phyloP scores from a whole-genome alignment of 2,113 vertebrate species.

The Melanostigma gelatinosum region DNA sequence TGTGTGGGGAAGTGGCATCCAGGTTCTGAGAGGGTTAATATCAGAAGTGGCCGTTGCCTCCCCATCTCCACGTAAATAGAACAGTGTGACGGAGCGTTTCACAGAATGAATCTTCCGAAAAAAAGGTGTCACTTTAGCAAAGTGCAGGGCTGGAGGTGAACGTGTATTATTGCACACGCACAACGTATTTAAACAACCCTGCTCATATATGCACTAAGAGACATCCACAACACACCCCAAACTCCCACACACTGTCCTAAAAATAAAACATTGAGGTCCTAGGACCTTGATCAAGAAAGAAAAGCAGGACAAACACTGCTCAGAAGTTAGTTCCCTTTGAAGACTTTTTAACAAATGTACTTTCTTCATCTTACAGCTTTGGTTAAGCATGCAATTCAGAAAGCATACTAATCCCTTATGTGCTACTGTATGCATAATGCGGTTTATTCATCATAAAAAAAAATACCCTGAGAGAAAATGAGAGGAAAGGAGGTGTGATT shows the following conservation, averaged over 20 bases:
- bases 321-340: not conserved
- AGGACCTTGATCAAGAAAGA: not conserved
- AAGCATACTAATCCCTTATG: not conserved
- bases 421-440: not conserved
- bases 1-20: constrained; percentile 61
- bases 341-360: not conserved
- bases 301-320: not conserved
- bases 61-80: constrained; percentile 64
- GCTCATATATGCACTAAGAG: not conserved
- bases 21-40: constrained; percentile 76
- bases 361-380: not conserved
- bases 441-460: constrained; percentile 42
- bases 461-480: constrained; percentile 58
- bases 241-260: not conserved
- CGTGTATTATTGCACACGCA: not conserved
- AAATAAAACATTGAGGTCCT: not conserved
- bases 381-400: not conserved
- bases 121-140: constrained; percentile 55
- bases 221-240: not conserved
- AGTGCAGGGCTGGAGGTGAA: constrained; percentile 23
- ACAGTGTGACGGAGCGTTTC: constrained; percentile 70
- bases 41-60: constrained; percentile 75
- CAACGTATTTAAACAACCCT: constrained; percentile 2
- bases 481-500: constrained; percentile 49
- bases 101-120: constrained; percentile 59